phyloP scores from a whole-genome alignment of 2,888 invertebrate species.

The Phymatocera aterrima region DNA sequence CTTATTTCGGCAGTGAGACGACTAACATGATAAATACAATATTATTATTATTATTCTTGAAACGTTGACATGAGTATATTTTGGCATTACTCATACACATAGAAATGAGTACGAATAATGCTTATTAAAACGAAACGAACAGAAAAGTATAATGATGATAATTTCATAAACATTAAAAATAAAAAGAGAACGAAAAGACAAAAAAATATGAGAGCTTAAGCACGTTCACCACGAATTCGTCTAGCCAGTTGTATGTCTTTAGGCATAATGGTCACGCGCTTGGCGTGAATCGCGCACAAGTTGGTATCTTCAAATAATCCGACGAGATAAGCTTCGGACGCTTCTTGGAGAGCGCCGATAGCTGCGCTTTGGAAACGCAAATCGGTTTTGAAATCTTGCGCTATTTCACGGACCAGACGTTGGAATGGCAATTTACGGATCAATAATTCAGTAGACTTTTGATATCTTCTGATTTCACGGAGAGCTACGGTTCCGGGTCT shows the following conservation, averaged over 20 bases:
- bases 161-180: neutral
- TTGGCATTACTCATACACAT: neutral
- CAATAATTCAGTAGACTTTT: constrained; percentile 96
- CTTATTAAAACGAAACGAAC: neutral
- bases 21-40: constrained; percentile 20
- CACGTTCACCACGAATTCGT: constrained; percentile 97
- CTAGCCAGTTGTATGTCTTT: constrained; percentile 98
- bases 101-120: neutral
- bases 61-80: neutral
- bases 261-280: constrained; percentile 98
- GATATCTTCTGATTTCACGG: constrained; percentile 97
- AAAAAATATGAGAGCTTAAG: constrained; percentile 78
- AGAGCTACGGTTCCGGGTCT: constrained; percentile 97
- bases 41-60: neutral
- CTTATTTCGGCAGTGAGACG: constrained; percentile 31
- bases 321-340: constrained; percentile 93
- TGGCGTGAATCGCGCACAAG: constrained; percentile 97
- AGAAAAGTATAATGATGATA: neutral
- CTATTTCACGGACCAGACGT: constrained; percentile 96
- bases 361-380: constrained; percentile 97
- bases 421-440: constrained; percentile 98
- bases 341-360: constrained; percentile 94
- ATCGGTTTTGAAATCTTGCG: constrained; percentile 98
- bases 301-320: constrained; percentile 98
- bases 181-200: neutral